Evolutionary conservation across 2,797 vertebrate species (phyloP), one percentile per base, ranked within the genome.

Genomic region (Myiotriccus ornatus): DNA sequence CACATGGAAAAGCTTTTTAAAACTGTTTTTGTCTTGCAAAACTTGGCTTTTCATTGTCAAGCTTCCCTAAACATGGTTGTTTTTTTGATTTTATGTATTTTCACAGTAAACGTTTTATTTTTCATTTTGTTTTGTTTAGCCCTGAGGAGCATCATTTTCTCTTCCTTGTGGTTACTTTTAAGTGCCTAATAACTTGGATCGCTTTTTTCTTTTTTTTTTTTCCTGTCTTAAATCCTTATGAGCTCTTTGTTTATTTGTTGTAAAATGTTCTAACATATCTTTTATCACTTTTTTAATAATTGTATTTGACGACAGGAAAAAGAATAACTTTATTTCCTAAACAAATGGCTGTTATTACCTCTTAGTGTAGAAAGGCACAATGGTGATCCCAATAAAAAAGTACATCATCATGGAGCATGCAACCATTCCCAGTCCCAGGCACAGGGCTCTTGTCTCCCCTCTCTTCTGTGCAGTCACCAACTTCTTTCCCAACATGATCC

Each of bases 391-490:
- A 67, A 98, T 94, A 52, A 98, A 96, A 28, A 98, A 98, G 91
- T 98, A 98, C 87, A 97, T 96, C 84, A 98, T 97, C 91, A 94
- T 93, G 2, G 98, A 98, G 10, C 97, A 98, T 0, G 94, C 77
- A 2, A 98, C 96, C 98, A 98, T 98, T 80, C 96, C 95, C 49
- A 97, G 91, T 1, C 98, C 98, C 82, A 98, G 95, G 87, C 97
- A 98, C 5, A 98, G 94, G n/a, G 98, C 98, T 80, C 97, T 97
- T 0, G 97, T 98, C 92, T 98, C 98, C 77, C 98, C 98, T 53
- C 97, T 93, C 67, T 97, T 98, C 91, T 98, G 98, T 47, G 97
- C 97, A 22, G 97, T 97, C 95, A 98, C 98, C 95, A 98, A 0
- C 88, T 98, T 98, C 96, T 98, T 98, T 55, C 80, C 96, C 96